phyloP scores from a whole-genome alignment of 2,888 invertebrate genomes.

The Microdon myrmicae region DNA sequence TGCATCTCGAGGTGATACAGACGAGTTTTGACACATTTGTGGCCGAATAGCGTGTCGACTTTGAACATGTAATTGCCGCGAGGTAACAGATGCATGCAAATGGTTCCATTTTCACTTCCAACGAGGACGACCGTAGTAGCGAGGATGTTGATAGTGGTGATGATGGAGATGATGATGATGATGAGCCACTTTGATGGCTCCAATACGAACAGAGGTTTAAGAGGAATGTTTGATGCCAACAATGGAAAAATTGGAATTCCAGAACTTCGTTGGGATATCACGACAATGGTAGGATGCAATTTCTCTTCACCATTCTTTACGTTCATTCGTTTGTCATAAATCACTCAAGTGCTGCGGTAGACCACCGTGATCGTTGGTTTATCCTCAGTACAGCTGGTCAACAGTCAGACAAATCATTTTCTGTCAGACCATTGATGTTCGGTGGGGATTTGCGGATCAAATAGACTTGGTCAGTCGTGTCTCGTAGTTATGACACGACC shows the following conservation, averaged over 20 bases:
- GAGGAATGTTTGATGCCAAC: constrained; percentile 10
- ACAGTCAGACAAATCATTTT: constrained; percentile 49
- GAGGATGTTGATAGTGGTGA: constrained; percentile 1
- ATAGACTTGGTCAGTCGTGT: constrained; percentile 20
- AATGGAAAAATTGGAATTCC: constrained; percentile 38
- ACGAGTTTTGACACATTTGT: constrained; percentile 59
- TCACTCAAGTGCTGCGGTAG: constrained; percentile 43
- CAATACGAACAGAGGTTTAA: constrained; percentile 32
- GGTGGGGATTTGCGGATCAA: constrained; percentile 38
- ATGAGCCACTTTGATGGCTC: constrained; percentile 51
- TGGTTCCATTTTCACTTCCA: too few relatives aligned
- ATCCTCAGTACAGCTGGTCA: constrained; percentile 33
- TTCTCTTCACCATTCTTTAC: constrained; percentile 40
- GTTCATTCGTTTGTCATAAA: constrained; percentile 49
- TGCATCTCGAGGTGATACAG: constrained; percentile 56
- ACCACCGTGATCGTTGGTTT: constrained; percentile 31
- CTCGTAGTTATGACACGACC: constrained; percentile 35
- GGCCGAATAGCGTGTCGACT: constrained; percentile 41
- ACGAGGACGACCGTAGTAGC: too few relatives aligned
- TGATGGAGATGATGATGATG: constrained; percentile 27
- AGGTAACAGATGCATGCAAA: constrained; percentile 42
- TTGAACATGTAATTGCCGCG: constrained; percentile 21
- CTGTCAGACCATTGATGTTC: constrained; percentile 50
- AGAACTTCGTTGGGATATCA: constrained; percentile 38
- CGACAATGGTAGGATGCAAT: constrained; percentile 24